Conservation (phyloP, 2,113 vertebrate species). For the Oncorhynchus mykiss region DNA sequence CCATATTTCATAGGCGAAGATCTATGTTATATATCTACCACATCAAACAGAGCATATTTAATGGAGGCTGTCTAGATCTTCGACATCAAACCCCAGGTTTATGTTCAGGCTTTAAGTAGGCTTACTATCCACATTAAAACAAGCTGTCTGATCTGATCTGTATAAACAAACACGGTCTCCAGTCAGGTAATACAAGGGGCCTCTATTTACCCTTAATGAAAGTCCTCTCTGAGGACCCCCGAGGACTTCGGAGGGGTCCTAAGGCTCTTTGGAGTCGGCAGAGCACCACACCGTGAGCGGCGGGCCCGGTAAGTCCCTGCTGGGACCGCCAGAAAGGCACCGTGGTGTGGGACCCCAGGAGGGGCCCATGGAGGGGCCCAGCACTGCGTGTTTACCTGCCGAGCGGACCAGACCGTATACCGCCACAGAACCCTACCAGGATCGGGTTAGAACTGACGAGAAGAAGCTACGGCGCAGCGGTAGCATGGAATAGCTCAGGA, state of each 20-base stretch:
- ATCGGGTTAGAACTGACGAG: not conserved
- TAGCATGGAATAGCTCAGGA: too few relatives aligned
- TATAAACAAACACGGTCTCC: slow-evolving; percentile 10
- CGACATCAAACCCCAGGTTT: not conserved
- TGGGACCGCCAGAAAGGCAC: not conserved
- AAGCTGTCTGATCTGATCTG: slow-evolving; percentile 1
- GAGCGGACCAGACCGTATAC: not conserved
- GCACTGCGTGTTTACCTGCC: not conserved
- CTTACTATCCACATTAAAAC: slow-evolving; percentile 25
- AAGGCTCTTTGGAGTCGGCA: not conserved
- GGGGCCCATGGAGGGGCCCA: not conserved
- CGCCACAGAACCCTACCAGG: not conserved
- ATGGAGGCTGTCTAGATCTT: not conserved
- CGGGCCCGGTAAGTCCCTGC: slow-evolving; percentile 13
- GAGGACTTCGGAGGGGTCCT: not conserved
- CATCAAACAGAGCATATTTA: not conserved
- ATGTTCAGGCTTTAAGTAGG: not conserved
- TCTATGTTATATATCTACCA: not conserved
- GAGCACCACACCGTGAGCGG: not conserved
- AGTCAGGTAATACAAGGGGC: slow-evolving; percentile 24
- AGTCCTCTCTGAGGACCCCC: not conserved
- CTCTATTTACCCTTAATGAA: not conserved
- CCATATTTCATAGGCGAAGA: not conserved
- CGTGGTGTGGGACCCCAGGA: not conserved
- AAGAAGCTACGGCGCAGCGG: not conserved